These are phyloP conservation scores for Amphipyra berbera DNA, from an alignment of 2,888 invertebrate species.

Conservation along the genomic window DNA sequence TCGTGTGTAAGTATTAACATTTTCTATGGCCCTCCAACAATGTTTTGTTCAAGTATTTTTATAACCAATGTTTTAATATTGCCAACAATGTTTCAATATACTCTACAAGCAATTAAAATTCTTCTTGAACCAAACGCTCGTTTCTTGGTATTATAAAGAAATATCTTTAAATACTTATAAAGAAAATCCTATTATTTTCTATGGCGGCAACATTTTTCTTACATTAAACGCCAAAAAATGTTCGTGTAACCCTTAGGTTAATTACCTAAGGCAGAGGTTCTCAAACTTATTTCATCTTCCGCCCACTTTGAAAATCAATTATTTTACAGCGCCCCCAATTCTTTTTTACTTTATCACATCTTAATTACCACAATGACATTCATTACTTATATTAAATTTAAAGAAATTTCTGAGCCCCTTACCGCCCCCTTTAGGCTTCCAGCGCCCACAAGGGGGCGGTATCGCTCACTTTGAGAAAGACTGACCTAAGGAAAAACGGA, in stretches of 20 bases:
- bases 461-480: too few relatives aligned
- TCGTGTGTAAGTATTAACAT: slow-evolving; percentile 24
- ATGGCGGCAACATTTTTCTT: background rate
- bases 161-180: background rate
- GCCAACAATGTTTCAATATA: background rate
- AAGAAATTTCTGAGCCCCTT: too few relatives aligned
- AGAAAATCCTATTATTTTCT: slow-evolving; percentile 6
- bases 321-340: too few relatives aligned
- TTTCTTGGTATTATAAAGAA: background rate
- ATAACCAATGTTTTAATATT: background rate
- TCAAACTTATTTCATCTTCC: too few relatives aligned
- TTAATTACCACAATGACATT: too few relatives aligned
- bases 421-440: too few relatives aligned
- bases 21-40: background rate
- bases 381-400: too few relatives aligned
- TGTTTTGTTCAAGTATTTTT: slow-evolving; percentile 5
- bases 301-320: too few relatives aligned
- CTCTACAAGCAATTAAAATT: slow-evolving; percentile 29
- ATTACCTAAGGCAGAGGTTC: too few relatives aligned
- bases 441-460: too few relatives aligned
- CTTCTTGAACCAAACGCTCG: background rate
- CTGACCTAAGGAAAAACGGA: too few relatives aligned
- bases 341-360: too few relatives aligned
- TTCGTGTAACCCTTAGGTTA: background rate
- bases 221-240: background rate